phyloP scores from a whole-genome alignment of 2,888 invertebrate species.

The Andrena camellia region DNA sequence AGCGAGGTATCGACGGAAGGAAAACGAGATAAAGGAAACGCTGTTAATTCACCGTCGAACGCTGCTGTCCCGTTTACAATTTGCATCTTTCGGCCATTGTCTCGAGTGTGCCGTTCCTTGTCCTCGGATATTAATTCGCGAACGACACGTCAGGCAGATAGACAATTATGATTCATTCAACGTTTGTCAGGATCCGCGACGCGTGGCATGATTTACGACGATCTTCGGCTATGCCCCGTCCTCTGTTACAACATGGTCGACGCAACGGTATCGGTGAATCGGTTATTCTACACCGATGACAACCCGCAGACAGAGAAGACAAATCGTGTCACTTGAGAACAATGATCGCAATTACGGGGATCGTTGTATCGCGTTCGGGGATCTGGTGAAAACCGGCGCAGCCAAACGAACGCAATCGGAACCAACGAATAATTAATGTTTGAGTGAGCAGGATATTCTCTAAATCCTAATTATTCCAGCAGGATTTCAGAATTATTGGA shows the following conservation, averaged over 20 bases:
- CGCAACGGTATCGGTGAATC: slow-evolving; percentile 34
- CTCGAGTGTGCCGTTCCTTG: background rate
- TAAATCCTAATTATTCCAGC: too few relatives aligned
- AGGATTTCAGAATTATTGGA: too few relatives aligned
- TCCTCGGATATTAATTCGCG: slow-evolving; percentile 10
- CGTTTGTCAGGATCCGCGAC: slow-evolving; percentile 26
- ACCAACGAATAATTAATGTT: slow-evolving; percentile 7
- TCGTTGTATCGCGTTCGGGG: slow-evolving; percentile 48
- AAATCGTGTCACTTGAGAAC: slow-evolving; percentile 66
- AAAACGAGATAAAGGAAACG: slow-evolving; percentile 7
- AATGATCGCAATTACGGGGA: slow-evolving; percentile 66
- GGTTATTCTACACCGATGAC: slow-evolving; percentile 59
- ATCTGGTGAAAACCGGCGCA: slow-evolving; percentile 48
- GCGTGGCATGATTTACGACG: slow-evolving; percentile 43
- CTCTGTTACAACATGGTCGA: slow-evolving; percentile 31
- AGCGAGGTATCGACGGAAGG: background rate
- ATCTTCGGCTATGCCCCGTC: slow-evolving; percentile 29
- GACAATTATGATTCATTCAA: slow-evolving; percentile 48
- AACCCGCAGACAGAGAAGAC: slow-evolving; percentile 56
- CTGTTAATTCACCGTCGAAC: background rate
- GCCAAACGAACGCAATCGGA: slow-evolving; percentile 29
- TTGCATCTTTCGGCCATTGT: background rate
- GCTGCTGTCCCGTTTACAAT: background rate
- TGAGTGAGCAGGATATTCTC: background rate
- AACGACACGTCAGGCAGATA: background rate